Conservation (phyloP, 2,888 invertebrate species). For the Geotrupes spiniger region DNA sequence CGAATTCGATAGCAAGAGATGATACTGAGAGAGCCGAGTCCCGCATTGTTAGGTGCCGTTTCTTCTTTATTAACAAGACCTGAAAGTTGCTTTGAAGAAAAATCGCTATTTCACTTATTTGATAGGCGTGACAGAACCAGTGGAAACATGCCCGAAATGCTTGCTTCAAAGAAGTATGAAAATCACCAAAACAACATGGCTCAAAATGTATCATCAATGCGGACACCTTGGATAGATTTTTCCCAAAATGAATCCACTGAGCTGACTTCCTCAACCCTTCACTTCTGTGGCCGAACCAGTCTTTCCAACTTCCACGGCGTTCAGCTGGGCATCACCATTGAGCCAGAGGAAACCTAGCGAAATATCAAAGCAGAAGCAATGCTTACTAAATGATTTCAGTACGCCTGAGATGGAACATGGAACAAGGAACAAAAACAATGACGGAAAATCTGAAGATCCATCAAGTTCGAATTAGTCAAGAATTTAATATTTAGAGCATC, state of each 20-base stretch:
- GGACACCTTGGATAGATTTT: constrained; percentile 35
- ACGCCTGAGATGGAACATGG: constrained; percentile 44
- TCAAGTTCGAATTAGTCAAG: too few species aligned
- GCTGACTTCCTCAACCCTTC: constrained; percentile 22
- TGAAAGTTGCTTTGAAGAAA: constrained; percentile 49
- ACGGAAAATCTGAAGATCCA: too few species aligned
- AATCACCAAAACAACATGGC: constrained; percentile 13
- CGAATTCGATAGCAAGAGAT: constrained; percentile 55
- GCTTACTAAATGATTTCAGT: constrained; percentile 32
- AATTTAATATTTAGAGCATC: too few species aligned
- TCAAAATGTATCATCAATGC: constrained; percentile 19
- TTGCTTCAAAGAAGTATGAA: not conserved
- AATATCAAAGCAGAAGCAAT: constrained; percentile 31
- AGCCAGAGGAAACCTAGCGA: constrained; percentile 36
- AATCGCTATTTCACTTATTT: constrained; percentile 59
- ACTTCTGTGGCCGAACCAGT: constrained; percentile 23
- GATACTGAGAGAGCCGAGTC: constrained; percentile 38
- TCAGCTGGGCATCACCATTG: constrained; percentile 48
- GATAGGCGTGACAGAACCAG: constrained; percentile 48
- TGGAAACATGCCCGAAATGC: not conserved
- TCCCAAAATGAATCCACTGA: constrained; percentile 36
- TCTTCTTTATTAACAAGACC: constrained; percentile 27
- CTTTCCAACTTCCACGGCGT: constrained; percentile 34
- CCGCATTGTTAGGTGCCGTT: constrained; percentile 28
- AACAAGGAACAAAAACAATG: too few species aligned